Conservation (phyloP, 2,113 vertebrate species). For the Oreochromis tanganicae region DNA sequence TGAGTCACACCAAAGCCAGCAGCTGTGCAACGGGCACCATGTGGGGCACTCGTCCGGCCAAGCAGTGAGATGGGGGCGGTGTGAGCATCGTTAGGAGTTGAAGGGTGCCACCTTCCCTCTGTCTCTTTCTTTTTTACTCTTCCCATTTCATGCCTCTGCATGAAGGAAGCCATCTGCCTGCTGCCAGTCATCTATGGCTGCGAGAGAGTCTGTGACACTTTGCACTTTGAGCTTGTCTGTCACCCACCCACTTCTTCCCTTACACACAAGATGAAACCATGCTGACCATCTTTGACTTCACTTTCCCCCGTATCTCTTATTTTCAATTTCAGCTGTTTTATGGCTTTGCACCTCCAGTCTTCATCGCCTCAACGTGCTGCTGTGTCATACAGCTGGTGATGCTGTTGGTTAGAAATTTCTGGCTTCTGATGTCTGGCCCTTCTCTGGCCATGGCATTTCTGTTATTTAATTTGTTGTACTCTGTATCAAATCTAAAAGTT, state of each 20-base stretch:
- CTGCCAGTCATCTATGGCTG: conserved; percentile 48
- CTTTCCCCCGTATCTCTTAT: background rate
- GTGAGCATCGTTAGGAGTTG: conserved; percentile 1
- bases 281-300: background rate
- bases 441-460: background rate
- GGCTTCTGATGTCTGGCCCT: background rate
- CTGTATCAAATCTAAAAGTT: background rate
- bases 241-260: conserved; percentile 21
- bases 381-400: background rate
- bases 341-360: background rate
- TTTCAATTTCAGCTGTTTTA: background rate
- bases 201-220: conserved; percentile 32
- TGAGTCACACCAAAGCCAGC: conserved; percentile 57
- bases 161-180: conserved; percentile 52
- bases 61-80: background rate
- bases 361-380: background rate
- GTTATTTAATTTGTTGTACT: background rate
- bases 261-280: background rate
- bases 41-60: conserved; percentile 39
- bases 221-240: conserved; percentile 29
- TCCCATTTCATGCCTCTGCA: background rate
- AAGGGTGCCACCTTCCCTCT: conserved; percentile 28
- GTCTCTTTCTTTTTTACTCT: conserved; percentile 27
- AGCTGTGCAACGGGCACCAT: conserved; percentile 55
- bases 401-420: background rate